Conservation (phyloP, 1,140 invertebrate genomes). For the Brachionus sp. region DNA sequence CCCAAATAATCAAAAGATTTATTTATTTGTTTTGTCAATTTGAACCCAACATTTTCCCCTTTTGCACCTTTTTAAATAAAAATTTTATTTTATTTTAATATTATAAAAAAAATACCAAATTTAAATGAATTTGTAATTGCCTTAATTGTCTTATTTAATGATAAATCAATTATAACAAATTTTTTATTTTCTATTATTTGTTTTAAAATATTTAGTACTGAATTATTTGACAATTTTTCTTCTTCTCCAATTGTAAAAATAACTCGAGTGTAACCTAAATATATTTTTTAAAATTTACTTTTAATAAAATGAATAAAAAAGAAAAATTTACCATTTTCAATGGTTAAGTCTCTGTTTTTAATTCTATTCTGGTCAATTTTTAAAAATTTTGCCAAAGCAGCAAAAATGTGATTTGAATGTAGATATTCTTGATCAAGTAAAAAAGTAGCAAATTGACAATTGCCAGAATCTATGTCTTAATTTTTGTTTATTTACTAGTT, state of each 20-base stretch:
- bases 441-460: conserved; percentile 1
- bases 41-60: conserved; percentile 20
- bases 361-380: not conserved
- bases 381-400: conserved; percentile 20
- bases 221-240: not conserved
- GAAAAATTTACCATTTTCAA: conserved; percentile 15
- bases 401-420: conserved; percentile 10
- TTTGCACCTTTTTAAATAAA: not conserved
- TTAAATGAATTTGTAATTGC: conserved; percentile 15
- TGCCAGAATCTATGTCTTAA: conserved; percentile 10
- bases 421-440: not conserved
- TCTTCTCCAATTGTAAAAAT: not conserved
- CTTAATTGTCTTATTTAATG: not conserved
- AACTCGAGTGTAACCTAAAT: not conserved
- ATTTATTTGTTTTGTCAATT: not conserved
- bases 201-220: not conserved
- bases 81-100: not conserved
- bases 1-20: conserved; percentile 5
- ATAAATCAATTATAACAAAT: conserved; percentile 8
- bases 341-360: not conserved
- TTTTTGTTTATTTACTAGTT: not conserved
- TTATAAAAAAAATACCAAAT: not conserved
- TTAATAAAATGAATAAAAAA: not conserved
- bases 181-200: conserved; percentile 18
- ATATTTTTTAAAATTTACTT: too few relatives aligned